phyloP scores from a whole-genome alignment of 2,113 vertebrate genomes.

The Ageneiosus marmoratus region DNA sequence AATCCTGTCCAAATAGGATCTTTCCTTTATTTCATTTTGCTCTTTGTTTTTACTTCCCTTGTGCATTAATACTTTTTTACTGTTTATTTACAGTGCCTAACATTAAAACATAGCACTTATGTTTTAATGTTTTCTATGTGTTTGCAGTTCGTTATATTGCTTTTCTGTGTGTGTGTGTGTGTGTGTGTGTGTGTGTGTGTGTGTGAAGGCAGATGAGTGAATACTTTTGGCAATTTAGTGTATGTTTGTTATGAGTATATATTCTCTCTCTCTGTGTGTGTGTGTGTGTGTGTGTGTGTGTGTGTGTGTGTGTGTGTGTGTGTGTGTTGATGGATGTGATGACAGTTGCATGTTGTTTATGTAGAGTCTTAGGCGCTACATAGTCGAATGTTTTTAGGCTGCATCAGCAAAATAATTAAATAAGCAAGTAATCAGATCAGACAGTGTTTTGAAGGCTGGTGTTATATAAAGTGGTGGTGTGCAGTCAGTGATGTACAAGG shows the following conservation, averaged over 20 bases:
- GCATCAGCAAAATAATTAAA: conserved; percentile 23
- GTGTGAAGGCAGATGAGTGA: conserved; percentile 20
- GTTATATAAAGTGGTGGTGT: conserved; percentile 23
- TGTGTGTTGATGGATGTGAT: conserved; percentile 16
- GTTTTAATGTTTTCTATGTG: conserved; percentile 28
- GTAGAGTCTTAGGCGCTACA: conserved; percentile 38
- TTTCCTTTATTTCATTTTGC: neutral
- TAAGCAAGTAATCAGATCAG: neutral
- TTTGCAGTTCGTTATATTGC: conserved; percentile 17
- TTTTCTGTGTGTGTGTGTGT: neutral
- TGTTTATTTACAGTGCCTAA: conserved; percentile 33
- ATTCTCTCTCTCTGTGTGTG: neutral
- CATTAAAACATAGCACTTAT: too few species aligned
- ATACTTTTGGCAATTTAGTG: too few species aligned
- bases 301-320: conserved; percentile 3
- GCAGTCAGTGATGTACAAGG: conserved; percentile 20
- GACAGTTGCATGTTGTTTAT: conserved; percentile 43
- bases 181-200: conserved; percentile 9
- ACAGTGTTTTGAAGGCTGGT: neutral
- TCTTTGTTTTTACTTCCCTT: conserved; percentile 9
- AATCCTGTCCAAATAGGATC: neutral
- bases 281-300: neutral
- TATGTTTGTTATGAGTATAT: too few species aligned
- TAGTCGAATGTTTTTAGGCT: conserved; percentile 41
- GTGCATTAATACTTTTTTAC: neutral